Evolutionary conservation across 2,888 invertebrate genomes (phyloP), one percentile per base, ranked within the genome.

Genomic region (Epinotia demarniana): DNA sequence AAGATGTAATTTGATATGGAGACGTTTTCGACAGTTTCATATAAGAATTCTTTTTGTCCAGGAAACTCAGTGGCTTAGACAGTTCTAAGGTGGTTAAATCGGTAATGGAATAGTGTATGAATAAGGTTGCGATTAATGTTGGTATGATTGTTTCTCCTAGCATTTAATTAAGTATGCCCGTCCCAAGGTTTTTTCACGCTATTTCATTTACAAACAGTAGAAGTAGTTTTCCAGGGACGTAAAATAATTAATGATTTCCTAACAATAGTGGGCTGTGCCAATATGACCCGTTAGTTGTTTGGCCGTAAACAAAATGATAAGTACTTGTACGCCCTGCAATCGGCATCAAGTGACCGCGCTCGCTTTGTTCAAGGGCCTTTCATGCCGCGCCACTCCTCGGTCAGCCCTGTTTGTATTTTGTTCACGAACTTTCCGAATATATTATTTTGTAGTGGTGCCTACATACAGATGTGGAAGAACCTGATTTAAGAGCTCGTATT

Each of bases 371-470:
- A 83, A 83, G 82, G 80, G 86, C 85, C 86, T 88, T 90, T 89
- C 87, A 89, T 87, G 83, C 86, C 85, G 85, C 84, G 85, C 86
- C 86, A 86, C 88, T 89, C 85, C 85, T 88, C 64, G 82, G 86
- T 87, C 88, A 81, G 78, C 83, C 84, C 83, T 90, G 89, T 92
- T 92, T 91, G 89, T 92, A 92, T 92, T 92, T 90, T 86, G 90
- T 91, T 89, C 92, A 90, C 92, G 91, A 90, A 92, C 89, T 89
- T 89, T 87, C 83, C 85, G 92, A 91, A 92, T 93, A 91, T 89
- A 90, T 92, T 92, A 92, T 92, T 90, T 88, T 84, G 86, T 86
- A 85, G 85, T 87, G 85, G 77, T 81, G 78, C 85, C 85, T 82
- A 84, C 84, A 86, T 90, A 89, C 87, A 90, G 84, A 89, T 87